These are phyloP conservation scores for Drosophila lacertosa DNA, from an alignment of 1,140 invertebrate genomes.

Conservation along the genomic window DNA sequence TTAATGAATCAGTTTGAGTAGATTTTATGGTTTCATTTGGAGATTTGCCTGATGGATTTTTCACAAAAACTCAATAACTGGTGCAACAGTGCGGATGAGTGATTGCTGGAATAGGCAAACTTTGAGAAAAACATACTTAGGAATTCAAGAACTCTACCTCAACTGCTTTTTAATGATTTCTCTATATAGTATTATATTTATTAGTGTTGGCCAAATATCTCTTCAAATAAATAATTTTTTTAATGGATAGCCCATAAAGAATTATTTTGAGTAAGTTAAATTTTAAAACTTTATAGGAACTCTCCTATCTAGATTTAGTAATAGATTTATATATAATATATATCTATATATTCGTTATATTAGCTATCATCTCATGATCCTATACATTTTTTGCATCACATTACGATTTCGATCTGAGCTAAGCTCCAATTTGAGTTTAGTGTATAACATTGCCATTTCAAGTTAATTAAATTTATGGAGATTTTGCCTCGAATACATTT, in stretches of 20 bases:
- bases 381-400: constrained; percentile 5
- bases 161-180: too few relatives aligned
- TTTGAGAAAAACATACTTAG: not conserved
- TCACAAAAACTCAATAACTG: constrained; percentile 17
- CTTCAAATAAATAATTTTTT: too few relatives aligned
- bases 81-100: constrained; percentile 20
- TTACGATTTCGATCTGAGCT: constrained; percentile 15
- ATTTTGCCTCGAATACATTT: constrained; percentile 44
- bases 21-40: constrained; percentile 68
- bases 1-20: constrained; percentile 68
- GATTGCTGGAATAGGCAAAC: constrained; percentile 6
- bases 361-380: not conserved
- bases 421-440: constrained; percentile 3
- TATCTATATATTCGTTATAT: too few relatives aligned
- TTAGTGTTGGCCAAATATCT: too few relatives aligned
- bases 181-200: too few relatives aligned
- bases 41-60: constrained; percentile 54
- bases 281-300: too few relatives aligned
- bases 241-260: too few relatives aligned
- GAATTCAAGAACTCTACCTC: too few relatives aligned
- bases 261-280: too few relatives aligned
- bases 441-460: constrained; percentile 38
- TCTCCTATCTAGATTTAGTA: too few relatives aligned
- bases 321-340: too few relatives aligned
- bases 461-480: constrained; percentile 72